Percentiles rank a stretch among this genome's conserved stretches.
These are phyloP conservation scores for Camelus dromedarius DNA, from an alignment of 2,113 vertebrate genomes.

Conservation along the genomic window DNA sequence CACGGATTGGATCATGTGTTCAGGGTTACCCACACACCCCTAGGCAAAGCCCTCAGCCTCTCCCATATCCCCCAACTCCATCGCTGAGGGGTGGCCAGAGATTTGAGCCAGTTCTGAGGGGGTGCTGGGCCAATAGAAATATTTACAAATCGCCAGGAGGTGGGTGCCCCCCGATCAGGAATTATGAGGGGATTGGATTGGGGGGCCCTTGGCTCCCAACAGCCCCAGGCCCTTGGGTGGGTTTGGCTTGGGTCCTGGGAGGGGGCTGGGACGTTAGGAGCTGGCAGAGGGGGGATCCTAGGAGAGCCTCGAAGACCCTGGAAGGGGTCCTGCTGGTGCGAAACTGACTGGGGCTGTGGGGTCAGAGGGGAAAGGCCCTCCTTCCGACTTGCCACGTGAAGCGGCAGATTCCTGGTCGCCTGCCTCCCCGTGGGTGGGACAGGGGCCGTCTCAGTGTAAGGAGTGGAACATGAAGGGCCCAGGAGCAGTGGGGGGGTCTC, in stretches of 20 bases:
- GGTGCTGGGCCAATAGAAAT: conserved; percentile 72
- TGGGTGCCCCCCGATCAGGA: neutral
- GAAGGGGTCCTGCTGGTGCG: conserved; percentile 79
- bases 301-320: conserved; percentile 65
- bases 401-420: neutral
- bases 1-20: conserved; percentile 63
- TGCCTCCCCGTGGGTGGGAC: neutral
- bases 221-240: conserved; percentile 36
- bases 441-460: neutral
- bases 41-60: conserved; percentile 40
- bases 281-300: conserved; percentile 73
- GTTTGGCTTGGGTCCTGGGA: neutral
- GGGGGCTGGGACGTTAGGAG: neutral
- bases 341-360: conserved; percentile 27
- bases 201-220: conserved; percentile 11
- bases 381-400: neutral
- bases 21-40: conserved; percentile 34
- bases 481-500: neutral
- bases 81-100: conserved; percentile 42
- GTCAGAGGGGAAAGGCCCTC: neutral
- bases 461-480: neutral
- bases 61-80: neutral
- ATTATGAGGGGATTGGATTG: neutral
- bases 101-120: conserved; percentile 59
- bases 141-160: conserved; percentile 69